Evolutionary conservation across 2,797 vertebrate species (phyloP).

Genomic region (Chelon auratus): DNA sequence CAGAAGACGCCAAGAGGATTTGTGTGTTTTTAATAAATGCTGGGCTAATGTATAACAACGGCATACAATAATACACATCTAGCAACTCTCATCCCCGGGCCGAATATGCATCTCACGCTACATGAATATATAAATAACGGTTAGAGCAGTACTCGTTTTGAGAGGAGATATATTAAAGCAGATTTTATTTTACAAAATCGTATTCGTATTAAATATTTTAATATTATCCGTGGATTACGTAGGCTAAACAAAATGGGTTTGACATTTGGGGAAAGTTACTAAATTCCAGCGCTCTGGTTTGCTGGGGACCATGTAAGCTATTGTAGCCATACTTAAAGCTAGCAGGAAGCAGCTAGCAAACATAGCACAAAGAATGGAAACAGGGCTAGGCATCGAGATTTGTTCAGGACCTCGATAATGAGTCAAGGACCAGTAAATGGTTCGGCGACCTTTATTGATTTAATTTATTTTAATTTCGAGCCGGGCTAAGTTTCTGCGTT

Average conservation of each 20-base stretch:
- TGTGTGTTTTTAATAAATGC: conserved; percentile 34
- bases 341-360: not conserved
- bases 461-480: too few species aligned
- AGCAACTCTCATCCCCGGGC: conserved; percentile 27
- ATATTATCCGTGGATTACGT: not conserved
- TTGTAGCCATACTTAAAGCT: too few species aligned
- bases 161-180: conserved; percentile 17
- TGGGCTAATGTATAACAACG: conserved; percentile 28
- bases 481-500: not conserved
- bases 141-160: conserved; percentile 19
- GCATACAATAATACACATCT: conserved; percentile 37
- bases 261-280: conserved; percentile 2
- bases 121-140: conserved; percentile 39
- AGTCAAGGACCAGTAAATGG: not conserved
- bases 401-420: not conserved
- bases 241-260: not conserved
- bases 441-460: not conserved
- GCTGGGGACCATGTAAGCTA: too few species aligned
- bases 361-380: not conserved
- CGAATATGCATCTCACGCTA: conserved; percentile 31
- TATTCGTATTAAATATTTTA: not conserved
- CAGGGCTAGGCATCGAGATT: not conserved
- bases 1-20: conserved; percentile 51
- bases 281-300: not conserved
- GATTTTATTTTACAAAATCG: not conserved